A percentile compares a stretch with the other conserved stretches of the same genome.
phyloP scores from a whole-genome alignment of 2,113 vertebrate species.

The Tachysurus vachellii region DNA sequence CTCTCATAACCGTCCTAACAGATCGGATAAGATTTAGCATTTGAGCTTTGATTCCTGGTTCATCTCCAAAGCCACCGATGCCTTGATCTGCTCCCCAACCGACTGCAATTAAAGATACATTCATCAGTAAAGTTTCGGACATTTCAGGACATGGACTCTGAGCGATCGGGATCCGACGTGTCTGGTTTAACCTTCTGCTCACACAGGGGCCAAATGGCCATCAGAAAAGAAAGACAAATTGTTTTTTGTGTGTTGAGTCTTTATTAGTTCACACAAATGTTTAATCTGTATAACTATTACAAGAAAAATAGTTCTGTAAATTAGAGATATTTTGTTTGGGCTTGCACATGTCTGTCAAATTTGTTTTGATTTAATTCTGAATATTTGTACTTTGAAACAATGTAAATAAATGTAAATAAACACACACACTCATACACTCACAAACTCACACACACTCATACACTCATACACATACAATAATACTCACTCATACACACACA shows the following conservation, averaged over 20 bases:
- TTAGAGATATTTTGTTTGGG: not conserved
- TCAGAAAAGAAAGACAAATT: not conserved
- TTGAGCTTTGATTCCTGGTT: conserved; percentile 94
- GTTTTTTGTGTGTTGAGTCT: not conserved
- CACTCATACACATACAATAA: too few relatives aligned
- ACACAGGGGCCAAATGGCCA: not conserved
- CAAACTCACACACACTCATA: not conserved
- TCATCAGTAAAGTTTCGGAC: not conserved
- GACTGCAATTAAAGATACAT: conserved; percentile 70
- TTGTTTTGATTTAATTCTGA: not conserved
- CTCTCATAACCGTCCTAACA: conserved; percentile 93
- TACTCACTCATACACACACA: too few relatives aligned
- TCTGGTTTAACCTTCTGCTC: not conserved
- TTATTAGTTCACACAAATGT: not conserved
- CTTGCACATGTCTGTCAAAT: not conserved
- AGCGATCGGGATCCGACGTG: not conserved
- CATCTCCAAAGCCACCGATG: conserved; percentile 93
- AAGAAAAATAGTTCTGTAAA: not conserved
- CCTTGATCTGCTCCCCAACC: conserved; percentile 93
- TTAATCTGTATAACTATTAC: not conserved
- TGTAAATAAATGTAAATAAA: too few relatives aligned
- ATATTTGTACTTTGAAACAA: not conserved
- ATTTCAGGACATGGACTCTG: not conserved
- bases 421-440: too few relatives aligned
- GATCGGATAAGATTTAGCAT: conserved; percentile 91